Evolutionary conservation across 2,113 vertebrate genomes (phyloP).

Genomic region (Balaeniceps rex): DNA sequence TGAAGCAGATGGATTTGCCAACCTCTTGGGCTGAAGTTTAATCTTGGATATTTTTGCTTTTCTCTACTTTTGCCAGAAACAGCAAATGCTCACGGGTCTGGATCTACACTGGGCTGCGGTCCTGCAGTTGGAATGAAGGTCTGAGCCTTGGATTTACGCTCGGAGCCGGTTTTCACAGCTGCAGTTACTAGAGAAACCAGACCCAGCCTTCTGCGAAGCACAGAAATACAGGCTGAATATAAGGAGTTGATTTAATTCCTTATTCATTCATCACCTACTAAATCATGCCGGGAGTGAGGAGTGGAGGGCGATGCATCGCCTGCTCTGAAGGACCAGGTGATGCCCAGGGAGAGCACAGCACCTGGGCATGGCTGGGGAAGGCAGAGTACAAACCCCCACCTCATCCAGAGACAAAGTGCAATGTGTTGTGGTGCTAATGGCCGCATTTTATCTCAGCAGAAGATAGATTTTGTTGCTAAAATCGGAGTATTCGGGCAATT

Average conservation of each 20-base stretch:
- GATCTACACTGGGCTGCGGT: not conserved
- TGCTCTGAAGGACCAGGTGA: not conserved
- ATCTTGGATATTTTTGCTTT: not conserved
- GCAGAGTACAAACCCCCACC: not conserved
- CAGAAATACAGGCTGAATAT: not conserved
- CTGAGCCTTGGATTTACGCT: not conserved
- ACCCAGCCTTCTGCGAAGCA: not conserved
- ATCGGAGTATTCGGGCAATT: not conserved
- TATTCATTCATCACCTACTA: not conserved
- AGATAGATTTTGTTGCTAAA: not conserved
- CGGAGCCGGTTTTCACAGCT: not conserved
- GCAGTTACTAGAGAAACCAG: not conserved
- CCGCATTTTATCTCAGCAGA: not conserved
- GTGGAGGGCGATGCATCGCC: not conserved
- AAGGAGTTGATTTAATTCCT: not conserved
- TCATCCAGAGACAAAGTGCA: not conserved
- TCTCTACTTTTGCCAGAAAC: not conserved
- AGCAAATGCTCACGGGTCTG: not conserved
- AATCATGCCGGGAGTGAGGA: not conserved
- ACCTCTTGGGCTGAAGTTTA: not conserved
- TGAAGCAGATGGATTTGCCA: not conserved
- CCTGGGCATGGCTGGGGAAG: not conserved
- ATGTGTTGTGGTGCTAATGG: not conserved
- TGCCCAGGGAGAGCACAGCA: not conserved
- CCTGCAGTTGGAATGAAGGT: not conserved